Base-by-base conservation (phyloP, 2,888 invertebrate genomes). In the Tetramorium bicarinatum region DNA sequence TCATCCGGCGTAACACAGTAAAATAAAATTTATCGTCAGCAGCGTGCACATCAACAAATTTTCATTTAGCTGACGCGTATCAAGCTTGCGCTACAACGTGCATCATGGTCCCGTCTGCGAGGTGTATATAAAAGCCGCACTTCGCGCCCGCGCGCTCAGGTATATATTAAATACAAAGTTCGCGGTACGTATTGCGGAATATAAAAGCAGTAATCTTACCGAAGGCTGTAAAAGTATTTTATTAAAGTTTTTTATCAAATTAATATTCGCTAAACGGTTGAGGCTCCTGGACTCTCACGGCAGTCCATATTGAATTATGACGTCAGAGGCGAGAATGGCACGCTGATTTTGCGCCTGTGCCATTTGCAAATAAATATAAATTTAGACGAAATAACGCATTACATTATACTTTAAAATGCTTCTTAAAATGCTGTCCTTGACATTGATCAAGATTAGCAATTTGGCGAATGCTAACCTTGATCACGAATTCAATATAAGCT, bases 51-150 rank as follows among this genome's bases (percentile, higher is more conserved):
- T 87, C 87, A 71, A 87, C 89, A 84, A 88, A 87, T 89, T 86
- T 88, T 88, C 87, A 87, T 88, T 88, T 89, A 84, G 49, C 59
- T 80, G 62, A 66, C 74, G 74, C 44, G 82, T 84, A 84, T 84
- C 87, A 84, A 85, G 84, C 84, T 89, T 82, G 80, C 86, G 62
- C 81, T 74, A 61, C 84, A 72, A 75, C 87, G 76, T 52, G 49
- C 52, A 67, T 67, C 47, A 75, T 6, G 34, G 29, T 47, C 25
- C 21, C 49, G 25, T 76, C 66, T 49, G 49, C 18, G 11, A 1
- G 7, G 3, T 69, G 21, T 67, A 25, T 38, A 76, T 25, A 76
- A 76, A 67, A 52, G n/a, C n/a, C 52, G 13, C 64, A 41, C 41
- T 44, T 38, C 38, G 38, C 25, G n/a, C 29, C 3, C 29, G 29